Evolutionary conservation across 2,888 invertebrate species (phyloP).

Genomic region (Nebria brevicollis): DNA sequence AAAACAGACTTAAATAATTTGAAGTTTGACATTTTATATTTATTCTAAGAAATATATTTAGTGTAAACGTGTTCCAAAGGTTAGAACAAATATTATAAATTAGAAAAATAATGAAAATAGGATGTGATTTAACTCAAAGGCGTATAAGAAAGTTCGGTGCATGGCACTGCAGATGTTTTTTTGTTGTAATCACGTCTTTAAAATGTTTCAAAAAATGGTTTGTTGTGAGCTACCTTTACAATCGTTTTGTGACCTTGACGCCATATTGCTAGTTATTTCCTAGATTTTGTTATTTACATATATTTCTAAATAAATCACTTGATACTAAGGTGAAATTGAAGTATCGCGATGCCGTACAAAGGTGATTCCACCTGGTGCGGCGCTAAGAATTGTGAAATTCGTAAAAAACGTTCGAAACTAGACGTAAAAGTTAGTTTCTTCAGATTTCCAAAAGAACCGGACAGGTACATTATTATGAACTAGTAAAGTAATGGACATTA

Average conservation of each 20-base stretch:
- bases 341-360: neutral
- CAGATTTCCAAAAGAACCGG: slow-evolving; percentile 23
- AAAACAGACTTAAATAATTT: too few relatives aligned
- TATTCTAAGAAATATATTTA: too few relatives aligned
- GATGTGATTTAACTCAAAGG: too few relatives aligned
- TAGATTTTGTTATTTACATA: neutral
- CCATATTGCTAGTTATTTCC: neutral
- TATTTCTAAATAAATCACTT: neutral
- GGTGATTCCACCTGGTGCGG: neutral
- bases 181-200: too few relatives aligned
- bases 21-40: too few relatives aligned
- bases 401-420: neutral
- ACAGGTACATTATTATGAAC: slow-evolving; percentile 10
- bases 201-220: too few relatives aligned
- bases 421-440: slow-evolving; percentile 7
- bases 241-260: neutral
- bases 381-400: slow-evolving; percentile 5
- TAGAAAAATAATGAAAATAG: too few relatives aligned
- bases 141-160: too few relatives aligned
- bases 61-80: too few relatives aligned
- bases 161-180: too few relatives aligned
- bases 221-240: too few relatives aligned
- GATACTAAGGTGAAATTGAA: neutral
- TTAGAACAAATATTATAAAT: too few relatives aligned
- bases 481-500: slow-evolving; percentile 2